A percentile compares a stretch with the other conserved stretches of the same genome.
These are phyloP conservation scores for Leucoraja erinaceus DNA, from an alignment of 2,113 vertebrate species.

Conservation along the genomic window DNA sequence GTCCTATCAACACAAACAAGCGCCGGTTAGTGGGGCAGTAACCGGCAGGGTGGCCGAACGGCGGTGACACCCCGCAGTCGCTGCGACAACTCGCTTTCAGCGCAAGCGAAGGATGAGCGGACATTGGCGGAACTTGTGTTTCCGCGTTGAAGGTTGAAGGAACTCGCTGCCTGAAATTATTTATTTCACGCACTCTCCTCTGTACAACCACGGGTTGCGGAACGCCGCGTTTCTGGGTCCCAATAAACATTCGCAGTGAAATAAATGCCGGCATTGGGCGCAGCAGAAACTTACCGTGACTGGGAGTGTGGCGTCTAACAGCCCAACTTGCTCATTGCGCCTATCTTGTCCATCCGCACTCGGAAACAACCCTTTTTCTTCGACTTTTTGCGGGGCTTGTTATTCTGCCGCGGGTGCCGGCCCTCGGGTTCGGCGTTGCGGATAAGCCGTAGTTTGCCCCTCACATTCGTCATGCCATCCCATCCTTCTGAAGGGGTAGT, in stretches of 20 bases:
- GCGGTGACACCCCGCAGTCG: no score
- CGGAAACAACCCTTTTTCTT: conserved; percentile 83
- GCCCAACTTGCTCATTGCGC: conserved; percentile 87
- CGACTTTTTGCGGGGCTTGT: conserved; percentile 58
- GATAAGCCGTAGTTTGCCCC: conserved; percentile 64
- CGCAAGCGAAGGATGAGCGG: no score
- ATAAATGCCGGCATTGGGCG: neutral
- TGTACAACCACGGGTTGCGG: no score
- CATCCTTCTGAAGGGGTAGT: conserved; percentile 64
- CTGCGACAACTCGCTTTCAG: no score
- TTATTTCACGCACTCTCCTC: no score
- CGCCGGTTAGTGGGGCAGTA: neutral
- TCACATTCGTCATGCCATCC: conserved; percentile 58
- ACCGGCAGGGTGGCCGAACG: no score
- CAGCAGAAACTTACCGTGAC: conserved; percentile 64
- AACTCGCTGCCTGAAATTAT: no score
- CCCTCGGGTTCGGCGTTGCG: conserved; percentile 74
- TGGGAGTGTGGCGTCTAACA: conserved; percentile 67
- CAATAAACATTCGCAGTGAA: no score
- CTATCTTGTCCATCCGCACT: conserved; percentile 93
- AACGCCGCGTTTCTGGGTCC: no score
- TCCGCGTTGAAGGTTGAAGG: no score
- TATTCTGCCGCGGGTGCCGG: conserved; percentile 40
- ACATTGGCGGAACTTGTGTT: no score
- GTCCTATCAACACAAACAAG: neutral